These are phyloP conservation scores for Galago senegalensis DNA, from an alignment of 2,797 vertebrate species.

Conservation along the genomic window DNA sequence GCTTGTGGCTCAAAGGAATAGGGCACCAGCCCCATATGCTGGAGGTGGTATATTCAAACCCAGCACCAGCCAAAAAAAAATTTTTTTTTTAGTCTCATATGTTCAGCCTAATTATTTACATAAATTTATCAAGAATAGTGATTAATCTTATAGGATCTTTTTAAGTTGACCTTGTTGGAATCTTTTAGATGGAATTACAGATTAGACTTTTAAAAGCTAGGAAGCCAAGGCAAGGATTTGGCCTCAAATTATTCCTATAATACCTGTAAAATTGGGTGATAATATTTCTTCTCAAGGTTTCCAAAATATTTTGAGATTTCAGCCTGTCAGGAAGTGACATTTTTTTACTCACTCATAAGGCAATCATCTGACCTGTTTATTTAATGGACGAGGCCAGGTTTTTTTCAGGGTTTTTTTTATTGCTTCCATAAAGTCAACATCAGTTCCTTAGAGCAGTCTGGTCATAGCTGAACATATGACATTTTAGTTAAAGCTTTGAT, in stretches of 20 bases:
- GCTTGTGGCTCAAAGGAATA: too few relatives aligned
- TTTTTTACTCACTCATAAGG: not conserved
- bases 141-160: too few relatives aligned
- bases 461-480: not conserved
- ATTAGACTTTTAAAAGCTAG: too few relatives aligned
- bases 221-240: too few relatives aligned
- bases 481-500: not conserved
- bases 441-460: not conserved
- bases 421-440: not conserved
- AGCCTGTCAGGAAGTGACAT: not conserved
- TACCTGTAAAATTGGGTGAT: not conserved
- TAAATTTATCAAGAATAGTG: too few relatives aligned
- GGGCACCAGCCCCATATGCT: too few relatives aligned
- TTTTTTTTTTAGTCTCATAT: too few relatives aligned
- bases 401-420: not conserved
- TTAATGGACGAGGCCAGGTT: not conserved
- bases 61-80: too few relatives aligned
- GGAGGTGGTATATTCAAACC: too few relatives aligned
- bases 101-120: too few relatives aligned
- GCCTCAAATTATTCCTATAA: not conserved
- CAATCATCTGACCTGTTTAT: not conserved
- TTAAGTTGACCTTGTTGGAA: too few relatives aligned
- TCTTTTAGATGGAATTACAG: too few relatives aligned
- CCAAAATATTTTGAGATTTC: not conserved
- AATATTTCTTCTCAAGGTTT: not conserved